phyloP scores from a whole-genome alignment of 1,140 invertebrate species.

The Octopus bimaculoides region DNA sequence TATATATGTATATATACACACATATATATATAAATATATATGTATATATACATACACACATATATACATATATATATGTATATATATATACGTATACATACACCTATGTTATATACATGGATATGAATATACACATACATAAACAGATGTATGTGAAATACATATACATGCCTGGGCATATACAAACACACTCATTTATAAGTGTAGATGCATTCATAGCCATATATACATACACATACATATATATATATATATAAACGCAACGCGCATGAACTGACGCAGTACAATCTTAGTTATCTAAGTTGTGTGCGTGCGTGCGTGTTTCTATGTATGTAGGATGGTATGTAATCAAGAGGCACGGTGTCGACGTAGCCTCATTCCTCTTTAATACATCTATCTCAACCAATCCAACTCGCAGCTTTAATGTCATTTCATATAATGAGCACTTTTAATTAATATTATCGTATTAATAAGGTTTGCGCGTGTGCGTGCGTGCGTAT shows the following conservation, averaged over 20 bases:
- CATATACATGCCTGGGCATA: not conserved
- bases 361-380: too few relatives aligned
- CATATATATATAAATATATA: not conserved
- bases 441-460: too few relatives aligned
- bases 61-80: not conserved
- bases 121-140: not conserved
- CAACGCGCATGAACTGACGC: too few relatives aligned
- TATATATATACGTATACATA: slow-evolving; percentile 6
- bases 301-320: too few relatives aligned
- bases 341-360: too few relatives aligned
- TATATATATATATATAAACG: not conserved
- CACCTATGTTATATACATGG: not conserved
- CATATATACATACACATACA: not conserved
- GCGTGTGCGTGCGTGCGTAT: too few relatives aligned
- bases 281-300: too few relatives aligned
- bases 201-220: not conserved
- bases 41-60: not conserved
- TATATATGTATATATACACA: not conserved
- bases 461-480: too few relatives aligned
- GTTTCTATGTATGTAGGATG: too few relatives aligned
- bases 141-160: not conserved
- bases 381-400: not conserved
- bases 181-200: not conserved
- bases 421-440: not conserved
- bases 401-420: not conserved